Base-by-base conservation (phyloP, 1,140 invertebrate genomes). In the Saccostrea cuccullata region DNA sequence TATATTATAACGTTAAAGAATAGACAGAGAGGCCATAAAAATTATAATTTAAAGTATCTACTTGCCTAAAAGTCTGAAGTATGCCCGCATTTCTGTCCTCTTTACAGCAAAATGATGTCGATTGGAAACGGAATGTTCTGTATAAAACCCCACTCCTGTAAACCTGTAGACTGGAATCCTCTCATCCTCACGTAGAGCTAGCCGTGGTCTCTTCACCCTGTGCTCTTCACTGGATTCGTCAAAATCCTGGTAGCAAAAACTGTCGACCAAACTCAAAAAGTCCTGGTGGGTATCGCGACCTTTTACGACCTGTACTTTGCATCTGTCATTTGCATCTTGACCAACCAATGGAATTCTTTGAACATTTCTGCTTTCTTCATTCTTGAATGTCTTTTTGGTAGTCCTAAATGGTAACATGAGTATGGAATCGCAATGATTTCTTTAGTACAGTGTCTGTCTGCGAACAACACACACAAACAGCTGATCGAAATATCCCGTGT, bases 101-200 rank as follows among this genome's bases (percentile, higher is more conserved):
- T 77, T 77, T 15, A 77, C 70, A 30, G 70, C 70, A 77, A 77
- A 77, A 77, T 77, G 70, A 36, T 77, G 70, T 36, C 70, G 70
- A 13, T 23, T 77, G 70, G 70, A 77, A 36, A 77, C 70, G 15
- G 13, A 26, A 12, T 77, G 70, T 77, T 77, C 70, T 6, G 70
- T 30, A 36, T 77, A 77, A 77, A 77, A 77, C 15, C 70, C 70
- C 30, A 26, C 26, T 13, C 70, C 70, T 11, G 70, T 77, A 36
- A 77, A 77, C 15, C 15, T 77, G 30, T 26, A 30, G 70, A 77
- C 26, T 26, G 70, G 70, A 77, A 77, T 30, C 26, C 70, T 77
- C 26, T 77, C 47, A 9, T 47, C 70, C 12, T 77, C 70, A 26
- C 15, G 23, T 36, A 77, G 23, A 30, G 70, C 70, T 36, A 77